phyloP scores from a whole-genome alignment of 2,113 vertebrate genomes.

The Tympanuchus pallidicinctus region DNA sequence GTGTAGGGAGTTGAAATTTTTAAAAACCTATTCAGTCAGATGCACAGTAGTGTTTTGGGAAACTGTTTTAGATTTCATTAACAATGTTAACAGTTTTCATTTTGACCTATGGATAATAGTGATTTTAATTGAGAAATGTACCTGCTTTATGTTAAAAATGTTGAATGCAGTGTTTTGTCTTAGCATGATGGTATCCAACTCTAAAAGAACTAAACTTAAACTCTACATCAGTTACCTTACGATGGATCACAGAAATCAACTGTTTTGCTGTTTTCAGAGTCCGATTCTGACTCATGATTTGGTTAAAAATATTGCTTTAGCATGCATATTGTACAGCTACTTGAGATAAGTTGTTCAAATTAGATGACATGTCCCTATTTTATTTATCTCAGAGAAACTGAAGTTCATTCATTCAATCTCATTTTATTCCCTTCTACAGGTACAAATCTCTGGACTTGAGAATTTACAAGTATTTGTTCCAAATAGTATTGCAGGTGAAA shows the following conservation, averaged over 20 bases:
- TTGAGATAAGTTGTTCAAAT: background rate
- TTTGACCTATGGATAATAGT: background rate
- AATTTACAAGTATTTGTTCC: constrained; percentile 93
- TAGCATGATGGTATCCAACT: background rate
- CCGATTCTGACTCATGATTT: background rate
- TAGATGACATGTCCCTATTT: background rate
- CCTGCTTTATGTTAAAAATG: background rate
- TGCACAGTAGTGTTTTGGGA: background rate
- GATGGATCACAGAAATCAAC: background rate
- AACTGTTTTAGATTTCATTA: background rate
- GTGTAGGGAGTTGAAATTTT: background rate
- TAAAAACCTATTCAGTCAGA: background rate
- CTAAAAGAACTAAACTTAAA: background rate
- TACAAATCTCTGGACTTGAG: constrained; percentile 89
- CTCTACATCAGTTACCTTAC: background rate
- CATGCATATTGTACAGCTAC: background rate
- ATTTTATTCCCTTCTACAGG: constrained; percentile 65
- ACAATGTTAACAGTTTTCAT: background rate
- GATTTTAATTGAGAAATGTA: background rate
- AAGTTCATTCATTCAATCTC: background rate
- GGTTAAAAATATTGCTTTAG: background rate
- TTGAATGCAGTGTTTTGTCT: background rate
- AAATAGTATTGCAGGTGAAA: constrained; percentile 79
- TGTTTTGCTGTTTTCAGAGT: background rate
- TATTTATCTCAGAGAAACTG: background rate